Evolutionary conservation across 2,113 vertebrate genomes (phyloP).

Genomic region (Sylvilagus bachmani): DNA sequence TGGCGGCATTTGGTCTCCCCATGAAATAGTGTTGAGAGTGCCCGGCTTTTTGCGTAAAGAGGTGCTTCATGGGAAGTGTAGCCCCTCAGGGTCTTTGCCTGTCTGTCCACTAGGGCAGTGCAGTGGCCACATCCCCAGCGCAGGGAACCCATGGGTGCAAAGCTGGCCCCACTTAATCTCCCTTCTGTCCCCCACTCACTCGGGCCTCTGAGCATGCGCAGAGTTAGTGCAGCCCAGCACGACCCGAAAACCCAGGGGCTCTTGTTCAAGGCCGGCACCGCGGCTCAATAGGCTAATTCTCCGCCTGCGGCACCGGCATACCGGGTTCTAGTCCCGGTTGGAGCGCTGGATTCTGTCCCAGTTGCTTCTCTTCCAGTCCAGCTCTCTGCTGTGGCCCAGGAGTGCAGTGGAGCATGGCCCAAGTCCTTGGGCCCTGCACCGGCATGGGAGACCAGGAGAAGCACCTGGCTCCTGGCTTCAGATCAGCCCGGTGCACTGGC

Average conservation of each 20-base stretch:
- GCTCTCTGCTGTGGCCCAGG: no score
- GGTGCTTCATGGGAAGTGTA: no score
- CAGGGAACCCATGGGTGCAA: neutral
- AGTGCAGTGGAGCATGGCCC: no score
- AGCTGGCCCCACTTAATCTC: neutral
- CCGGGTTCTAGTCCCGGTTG: no score
- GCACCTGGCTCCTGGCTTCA: no score
- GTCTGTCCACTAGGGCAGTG: neutral
- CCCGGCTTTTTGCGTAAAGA: neutral
- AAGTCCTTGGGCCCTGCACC: no score
- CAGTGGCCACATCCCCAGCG: neutral
- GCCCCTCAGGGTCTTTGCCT: neutral
- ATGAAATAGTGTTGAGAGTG: neutral
- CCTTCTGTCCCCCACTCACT: neutral
- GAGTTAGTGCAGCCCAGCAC: constrained; percentile 4
- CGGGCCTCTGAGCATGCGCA: neutral
- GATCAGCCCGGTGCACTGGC: no score
- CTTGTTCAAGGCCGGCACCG: neutral
- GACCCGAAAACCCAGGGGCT: neutral
- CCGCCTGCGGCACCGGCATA: no score
- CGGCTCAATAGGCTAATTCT: no score
- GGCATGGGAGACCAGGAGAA: no score
- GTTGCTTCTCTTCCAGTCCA: no score
- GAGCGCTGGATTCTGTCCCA: no score
- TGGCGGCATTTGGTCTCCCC: neutral